Percentiles rank a stretch among this genome's conserved stretches.
These are phyloP conservation scores for Deilephila elpenor DNA, from an alignment of 2,888 invertebrate species.

Conservation along the genomic window DNA sequence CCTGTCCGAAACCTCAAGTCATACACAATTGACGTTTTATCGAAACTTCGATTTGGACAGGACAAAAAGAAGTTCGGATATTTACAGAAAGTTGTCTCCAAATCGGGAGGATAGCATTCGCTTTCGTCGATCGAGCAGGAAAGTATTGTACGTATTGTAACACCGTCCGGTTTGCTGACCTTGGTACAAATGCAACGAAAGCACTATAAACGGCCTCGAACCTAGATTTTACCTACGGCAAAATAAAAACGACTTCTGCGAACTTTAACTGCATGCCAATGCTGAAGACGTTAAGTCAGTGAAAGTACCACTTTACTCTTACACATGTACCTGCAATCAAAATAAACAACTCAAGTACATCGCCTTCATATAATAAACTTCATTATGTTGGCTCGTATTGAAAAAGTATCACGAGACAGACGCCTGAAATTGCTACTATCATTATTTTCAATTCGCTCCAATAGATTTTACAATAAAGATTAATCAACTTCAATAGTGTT, in stretches of 20 bases:
- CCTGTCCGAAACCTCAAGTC: slow-evolving; percentile 63
- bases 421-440: slow-evolving; percentile 41
- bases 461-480: slow-evolving; percentile 55
- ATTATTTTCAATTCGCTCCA: slow-evolving; percentile 55
- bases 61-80: slow-evolving; percentile 77
- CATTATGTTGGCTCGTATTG: slow-evolving; percentile 46
- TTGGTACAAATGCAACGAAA: slow-evolving; percentile 66
- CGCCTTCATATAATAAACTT: slow-evolving; percentile 38
- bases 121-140: slow-evolving; percentile 77
- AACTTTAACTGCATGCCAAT: slow-evolving; percentile 66
- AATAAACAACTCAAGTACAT: slow-evolving; percentile 42
- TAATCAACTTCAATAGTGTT: slow-evolving; percentile 48
- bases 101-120: slow-evolving; percentile 74
- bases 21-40: slow-evolving; percentile 74
- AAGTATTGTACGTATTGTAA: slow-evolving; percentile 70
- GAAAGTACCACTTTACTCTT: slow-evolving; percentile 61
- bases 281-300: slow-evolving; percentile 64
- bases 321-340: slow-evolving; percentile 40
- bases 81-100: slow-evolving; percentile 78
- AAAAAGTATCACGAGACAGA: slow-evolving; percentile 47
- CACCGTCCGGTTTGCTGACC: slow-evolving; percentile 72
- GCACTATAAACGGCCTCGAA: slow-evolving; percentile 38
- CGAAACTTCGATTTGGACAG: slow-evolving; percentile 75
- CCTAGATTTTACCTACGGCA: slow-evolving; percentile 47
- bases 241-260: slow-evolving; percentile 66